Conservation (phyloP, 2,113 vertebrate genomes). For the Prochilodus magdalenae region DNA sequence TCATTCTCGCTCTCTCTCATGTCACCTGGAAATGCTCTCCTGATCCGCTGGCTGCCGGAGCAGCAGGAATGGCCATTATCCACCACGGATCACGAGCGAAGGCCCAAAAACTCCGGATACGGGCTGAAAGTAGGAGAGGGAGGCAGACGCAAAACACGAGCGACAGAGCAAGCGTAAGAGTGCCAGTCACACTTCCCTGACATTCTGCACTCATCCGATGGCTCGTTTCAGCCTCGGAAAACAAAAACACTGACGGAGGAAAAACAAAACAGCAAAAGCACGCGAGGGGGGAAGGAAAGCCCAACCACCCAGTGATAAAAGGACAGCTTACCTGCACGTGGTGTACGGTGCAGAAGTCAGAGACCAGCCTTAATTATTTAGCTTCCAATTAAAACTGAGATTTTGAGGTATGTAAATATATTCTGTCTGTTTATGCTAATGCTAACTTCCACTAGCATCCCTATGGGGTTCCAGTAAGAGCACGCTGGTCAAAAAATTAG, state of each 20-base stretch:
- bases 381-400: too few species aligned
- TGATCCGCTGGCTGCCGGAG: slow-evolving; percentile 65
- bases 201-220: slow-evolving; percentile 41
- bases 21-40: slow-evolving; percentile 83
- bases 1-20: slow-evolving; percentile 48
- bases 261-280: slow-evolving; percentile 32
- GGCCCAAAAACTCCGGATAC: slow-evolving; percentile 84
- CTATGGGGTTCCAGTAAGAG: too few species aligned
- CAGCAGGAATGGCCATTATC: slow-evolving; percentile 90
- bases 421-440: too few species aligned
- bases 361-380: too few species aligned
- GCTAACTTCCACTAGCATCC: too few species aligned
- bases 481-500: too few species aligned
- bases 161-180: background rate
- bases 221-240: slow-evolving; percentile 49
- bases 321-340: slow-evolving; percentile 24
- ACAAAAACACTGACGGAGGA: slow-evolving; percentile 44
- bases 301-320: slow-evolving; percentile 16
- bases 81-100: slow-evolving; percentile 83
- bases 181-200: slow-evolving; percentile 53
- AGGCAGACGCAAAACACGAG: slow-evolving; percentile 13
- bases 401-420: too few species aligned
- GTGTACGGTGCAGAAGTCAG: too few species aligned
- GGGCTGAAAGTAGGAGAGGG: slow-evolving; percentile 67
- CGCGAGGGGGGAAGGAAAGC: background rate